Conservation (phyloP, 2,113 vertebrate genomes). For the Prunella himalayana region DNA sequence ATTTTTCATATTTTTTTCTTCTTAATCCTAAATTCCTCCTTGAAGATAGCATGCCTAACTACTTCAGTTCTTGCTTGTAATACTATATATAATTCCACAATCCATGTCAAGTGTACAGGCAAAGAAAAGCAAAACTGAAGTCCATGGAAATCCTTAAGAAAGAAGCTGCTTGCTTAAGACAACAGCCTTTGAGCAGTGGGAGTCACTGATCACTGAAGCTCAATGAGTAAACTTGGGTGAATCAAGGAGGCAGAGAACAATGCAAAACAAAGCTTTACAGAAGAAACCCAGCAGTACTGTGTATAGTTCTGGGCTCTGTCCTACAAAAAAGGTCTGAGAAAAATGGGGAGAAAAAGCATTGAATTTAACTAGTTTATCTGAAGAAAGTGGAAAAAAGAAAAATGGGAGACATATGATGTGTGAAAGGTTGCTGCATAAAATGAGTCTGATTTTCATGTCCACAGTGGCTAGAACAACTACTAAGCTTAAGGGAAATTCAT, state of each 20-base stretch:
- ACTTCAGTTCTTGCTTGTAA: background rate
- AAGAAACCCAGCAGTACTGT: background rate
- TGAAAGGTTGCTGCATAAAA: background rate
- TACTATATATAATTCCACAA: background rate
- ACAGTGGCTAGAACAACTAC: background rate
- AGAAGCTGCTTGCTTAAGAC: background rate
- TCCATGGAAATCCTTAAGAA: background rate
- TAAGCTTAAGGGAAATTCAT: background rate
- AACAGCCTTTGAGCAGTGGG: background rate
- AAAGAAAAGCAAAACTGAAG: background rate
- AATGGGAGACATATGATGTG: background rate
- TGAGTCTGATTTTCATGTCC: background rate
- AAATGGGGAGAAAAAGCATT: background rate
- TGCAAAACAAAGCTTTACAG: background rate
- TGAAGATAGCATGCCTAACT: background rate
- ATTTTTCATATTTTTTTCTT: background rate
- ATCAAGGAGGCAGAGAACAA: background rate
- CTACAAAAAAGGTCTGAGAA: background rate
- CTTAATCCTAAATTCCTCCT: background rate
- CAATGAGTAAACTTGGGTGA: background rate
- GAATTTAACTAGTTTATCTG: background rate
- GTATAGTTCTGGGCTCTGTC: background rate
- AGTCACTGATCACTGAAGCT: background rate
- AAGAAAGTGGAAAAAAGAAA: background rate
- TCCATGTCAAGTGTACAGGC: background rate